Evolutionary conservation across 2,888 invertebrate genomes (phyloP), one percentile per base, ranked within the genome.

Genomic region (Dendrolimus houi): DNA sequence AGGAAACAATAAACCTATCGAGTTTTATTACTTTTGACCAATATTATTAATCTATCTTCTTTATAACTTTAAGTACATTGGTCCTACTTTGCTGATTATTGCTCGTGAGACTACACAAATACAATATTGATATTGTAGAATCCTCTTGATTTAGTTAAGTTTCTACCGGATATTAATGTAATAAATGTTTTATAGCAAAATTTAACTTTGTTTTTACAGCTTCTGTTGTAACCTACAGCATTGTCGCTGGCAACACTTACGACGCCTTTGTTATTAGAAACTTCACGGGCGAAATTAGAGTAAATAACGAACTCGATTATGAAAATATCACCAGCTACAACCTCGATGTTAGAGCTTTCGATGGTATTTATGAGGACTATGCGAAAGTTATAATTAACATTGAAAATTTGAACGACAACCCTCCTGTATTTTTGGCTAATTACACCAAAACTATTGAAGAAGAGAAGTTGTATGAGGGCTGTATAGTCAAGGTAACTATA

Each of bases 321-420:
- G 97, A 97, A 80, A 94, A 93, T 62, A 94, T 94, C 40, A 96
- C 95, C n/a, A 93, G 95, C 72, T 98, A 98, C 74, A 94, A 93
- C 56, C 87, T 97, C n/a, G 95, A 94, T 57, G 95, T 97, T 1
- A 92, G 94, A 62, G 97, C 97, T 0, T 95, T 95, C 62, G 97
- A 97, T 77, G 97, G 97, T 1, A 92, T 94, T 56, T 96, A 93
- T 77, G 94, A 96, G 64, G 97, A 97, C 72, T 94, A 94, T 58
- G 95, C 97, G 0, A 94, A 93, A 67, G 98, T 98, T 0, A 93
- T 94, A 56, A 97, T 98, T 55, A 94, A 94, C 67, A 95, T 98
- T 57, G 95, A 94, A 67, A 96, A 99, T 79, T 95, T 98, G 54
- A 99, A 99, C 75, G 99, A 99, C 78, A 97, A 98, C 80, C 94